A percentile compares a stretch with the other conserved stretches of the same genome.
Conservation (phyloP, 2,888 invertebrate genomes). For the Hartigia nigra region DNA sequence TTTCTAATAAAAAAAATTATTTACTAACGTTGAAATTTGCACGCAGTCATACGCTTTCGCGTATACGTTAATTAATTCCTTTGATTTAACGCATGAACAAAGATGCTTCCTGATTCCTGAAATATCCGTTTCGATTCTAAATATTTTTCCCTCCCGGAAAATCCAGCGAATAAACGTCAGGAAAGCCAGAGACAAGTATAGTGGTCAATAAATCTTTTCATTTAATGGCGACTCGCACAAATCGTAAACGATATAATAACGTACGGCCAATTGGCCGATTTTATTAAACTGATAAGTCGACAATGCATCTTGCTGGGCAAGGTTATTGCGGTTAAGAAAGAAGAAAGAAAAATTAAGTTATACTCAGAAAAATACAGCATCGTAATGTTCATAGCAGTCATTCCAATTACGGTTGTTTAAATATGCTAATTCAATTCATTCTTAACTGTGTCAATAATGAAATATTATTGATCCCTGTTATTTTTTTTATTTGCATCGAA, state of each 20-base stretch:
- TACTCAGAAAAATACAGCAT: slow-evolving; percentile 8
- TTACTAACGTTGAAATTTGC: not conserved
- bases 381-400: slow-evolving; percentile 21
- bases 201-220: not conserved
- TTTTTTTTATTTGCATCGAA: not conserved
- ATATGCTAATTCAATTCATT: slow-evolving; percentile 27
- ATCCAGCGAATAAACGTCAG: not conserved
- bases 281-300: slow-evolving; percentile 1
- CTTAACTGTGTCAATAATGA: too few relatives aligned
- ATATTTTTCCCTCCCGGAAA: not conserved
- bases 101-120: not conserved
- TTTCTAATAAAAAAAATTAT: not conserved
- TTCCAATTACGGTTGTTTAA: slow-evolving; percentile 22
- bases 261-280: not conserved
- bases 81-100: not conserved
- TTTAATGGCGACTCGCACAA: not conserved
- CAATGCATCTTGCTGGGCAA: not conserved
- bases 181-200: not conserved
- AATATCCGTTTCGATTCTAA: not conserved
- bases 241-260: not conserved
- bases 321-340: not conserved
- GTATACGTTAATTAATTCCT: not conserved
- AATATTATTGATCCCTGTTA: too few relatives aligned
- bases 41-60: not conserved
- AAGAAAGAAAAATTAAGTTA: too few relatives aligned